phyloP scores from a whole-genome alignment of 2,113 vertebrate species.

The Oriolus oriolus region DNA sequence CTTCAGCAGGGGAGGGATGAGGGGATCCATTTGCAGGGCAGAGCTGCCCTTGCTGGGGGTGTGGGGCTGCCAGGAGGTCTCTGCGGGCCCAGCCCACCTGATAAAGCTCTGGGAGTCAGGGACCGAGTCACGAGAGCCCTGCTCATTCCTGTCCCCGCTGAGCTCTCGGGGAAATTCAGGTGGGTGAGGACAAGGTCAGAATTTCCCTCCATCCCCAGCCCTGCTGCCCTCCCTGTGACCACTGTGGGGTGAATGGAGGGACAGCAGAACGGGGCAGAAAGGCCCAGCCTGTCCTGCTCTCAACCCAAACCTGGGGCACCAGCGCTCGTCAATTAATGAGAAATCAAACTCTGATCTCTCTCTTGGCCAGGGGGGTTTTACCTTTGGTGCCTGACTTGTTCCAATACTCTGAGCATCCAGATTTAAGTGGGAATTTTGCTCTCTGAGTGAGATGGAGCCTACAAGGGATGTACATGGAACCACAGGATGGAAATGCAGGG shows the following conservation, averaged over 20 bases:
- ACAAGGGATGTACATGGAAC: background rate
- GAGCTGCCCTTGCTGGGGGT: background rate
- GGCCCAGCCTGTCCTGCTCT: background rate
- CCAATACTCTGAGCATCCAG: background rate
- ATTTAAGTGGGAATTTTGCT: background rate
- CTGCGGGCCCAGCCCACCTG: fast-evolving
- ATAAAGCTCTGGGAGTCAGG: background rate
- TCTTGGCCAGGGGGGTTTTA: fast-evolving
- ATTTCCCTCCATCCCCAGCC: background rate
- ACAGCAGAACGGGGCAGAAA: background rate
- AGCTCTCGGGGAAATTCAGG: background rate
- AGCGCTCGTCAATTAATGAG: background rate
- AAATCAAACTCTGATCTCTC: background rate
- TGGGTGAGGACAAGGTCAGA: background rate
- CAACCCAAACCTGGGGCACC: background rate
- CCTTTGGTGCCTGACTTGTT: fast-evolving
- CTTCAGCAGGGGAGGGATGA: background rate
- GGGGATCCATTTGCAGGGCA: background rate
- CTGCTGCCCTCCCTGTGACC: background rate
- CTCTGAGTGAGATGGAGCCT: background rate
- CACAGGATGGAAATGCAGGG: background rate
- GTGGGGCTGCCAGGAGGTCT: background rate
- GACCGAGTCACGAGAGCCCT: background rate
- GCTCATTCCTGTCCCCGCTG: background rate
- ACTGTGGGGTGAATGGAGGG: fast-evolving